phyloP scores from a whole-genome alignment of 2,113 vertebrate genomes.

The Hippocampus comes region DNA sequence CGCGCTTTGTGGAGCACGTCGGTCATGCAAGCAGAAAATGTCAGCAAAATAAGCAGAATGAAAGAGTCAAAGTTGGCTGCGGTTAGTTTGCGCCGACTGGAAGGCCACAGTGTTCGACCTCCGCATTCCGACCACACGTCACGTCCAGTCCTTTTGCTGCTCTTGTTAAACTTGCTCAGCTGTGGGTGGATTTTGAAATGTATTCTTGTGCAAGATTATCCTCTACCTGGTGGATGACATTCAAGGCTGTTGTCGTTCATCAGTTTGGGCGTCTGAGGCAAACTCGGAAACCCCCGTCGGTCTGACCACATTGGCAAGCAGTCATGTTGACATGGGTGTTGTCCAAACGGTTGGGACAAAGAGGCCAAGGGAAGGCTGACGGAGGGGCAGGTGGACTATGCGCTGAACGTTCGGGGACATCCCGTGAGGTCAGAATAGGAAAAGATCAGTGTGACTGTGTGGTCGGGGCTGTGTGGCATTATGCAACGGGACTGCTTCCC shows the following conservation, averaged over 20 bases:
- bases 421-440: slow-evolving; percentile 6
- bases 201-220: not conserved
- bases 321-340: slow-evolving; percentile 36
- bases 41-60: slow-evolving; percentile 34
- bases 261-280: slow-evolving; percentile 26
- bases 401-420: slow-evolving; percentile 16
- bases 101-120: not conserved
- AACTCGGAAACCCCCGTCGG: slow-evolving; percentile 26
- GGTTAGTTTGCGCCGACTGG: slow-evolving; percentile 33
- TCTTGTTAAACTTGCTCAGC: not conserved
- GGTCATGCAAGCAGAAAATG: slow-evolving; percentile 40
- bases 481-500: not conserved
- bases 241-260: not conserved
- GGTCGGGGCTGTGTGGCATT: not conserved
- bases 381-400: slow-evolving; percentile 25
- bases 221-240: not conserved
- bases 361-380: slow-evolving; percentile 13
- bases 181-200: not conserved
- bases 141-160: slow-evolving; percentile 4
- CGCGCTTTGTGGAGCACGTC: slow-evolving; percentile 24
- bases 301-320: slow-evolving; percentile 6
- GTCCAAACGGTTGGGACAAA: slow-evolving; percentile 30
- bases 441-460: not conserved
- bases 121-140: slow-evolving; percentile 12
- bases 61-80: slow-evolving; percentile 38